Base-by-base conservation (phyloP, 2,888 invertebrate genomes). In the Synergus japonicus region DNA sequence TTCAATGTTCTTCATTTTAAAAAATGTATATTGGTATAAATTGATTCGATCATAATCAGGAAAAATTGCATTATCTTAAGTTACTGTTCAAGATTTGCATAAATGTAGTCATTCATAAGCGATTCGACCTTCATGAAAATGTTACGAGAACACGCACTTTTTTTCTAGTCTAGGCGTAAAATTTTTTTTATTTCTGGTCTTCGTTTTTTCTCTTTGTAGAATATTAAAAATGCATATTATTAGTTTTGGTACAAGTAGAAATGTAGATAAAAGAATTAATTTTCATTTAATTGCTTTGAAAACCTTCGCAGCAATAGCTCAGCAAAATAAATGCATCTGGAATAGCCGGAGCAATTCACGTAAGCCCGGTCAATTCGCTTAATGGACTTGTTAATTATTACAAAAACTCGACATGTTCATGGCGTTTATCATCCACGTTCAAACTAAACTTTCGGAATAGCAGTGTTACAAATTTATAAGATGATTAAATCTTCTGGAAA, bases 341-440 rank as follows among this genome's bases (percentile, higher is more conserved):
- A 49, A 69, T 46, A 22, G 15, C 29, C 29, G 29, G 46, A 69
- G 69, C 46, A 15, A 49, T 46, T 49, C 66, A 64, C 29, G 41
- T 29, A 15, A 64, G 41, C 22, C 44, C 22, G 67, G 13, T 44
- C 54, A 73, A 54, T 73, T 73, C 37, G 54, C 73, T 73, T 73
- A 73, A 73, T 73, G 54, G 54, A 73, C 37, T 73, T 73, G 73
- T 54, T 73, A 54, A 73, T 73, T 54, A 73, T 49, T 69, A 13
- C 15, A n/a, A 73, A 73, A 69, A 54, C 22, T 46, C 43, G 8
- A 54, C 15, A 73, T n/a, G 15, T 73, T 73, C 54, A 29, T n/a
- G 60, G 60, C 60, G 1, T 73, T 54, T 37, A 49, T 73, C 49
- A 73, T 29, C 49, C 37, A 37, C n/a, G 13, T 15, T 18, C 49